Conservation (phyloP, 2,888 invertebrate genomes). For the Eucera pruinosa region DNA sequence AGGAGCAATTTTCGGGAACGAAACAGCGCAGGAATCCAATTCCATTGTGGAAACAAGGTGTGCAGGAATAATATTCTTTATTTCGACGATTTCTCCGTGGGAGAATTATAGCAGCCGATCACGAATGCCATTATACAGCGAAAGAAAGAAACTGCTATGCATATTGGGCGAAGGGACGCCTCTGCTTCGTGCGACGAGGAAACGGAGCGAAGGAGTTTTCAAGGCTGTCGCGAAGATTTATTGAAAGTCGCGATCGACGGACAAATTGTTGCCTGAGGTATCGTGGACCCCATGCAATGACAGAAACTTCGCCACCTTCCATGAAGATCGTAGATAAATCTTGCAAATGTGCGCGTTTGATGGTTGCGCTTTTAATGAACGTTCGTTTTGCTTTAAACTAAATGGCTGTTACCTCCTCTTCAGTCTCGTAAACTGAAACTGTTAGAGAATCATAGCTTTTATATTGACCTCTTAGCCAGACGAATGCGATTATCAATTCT, state of each 20-base stretch:
- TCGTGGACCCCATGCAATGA: conserved; percentile 11
- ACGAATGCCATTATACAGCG: conserved; percentile 42
- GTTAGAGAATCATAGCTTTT: no score
- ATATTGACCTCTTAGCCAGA: no score
- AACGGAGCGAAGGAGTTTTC: conserved; percentile 29
- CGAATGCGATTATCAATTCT: no score
- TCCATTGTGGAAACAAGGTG: neutral
- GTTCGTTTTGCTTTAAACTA: conserved; percentile 5
- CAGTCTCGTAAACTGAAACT: no score
- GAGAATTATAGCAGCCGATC: conserved; percentile 38
- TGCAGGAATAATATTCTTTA: conserved; percentile 17
- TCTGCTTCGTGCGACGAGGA: conserved; percentile 20
- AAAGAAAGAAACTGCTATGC: conserved; percentile 42
- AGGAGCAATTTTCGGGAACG: neutral
- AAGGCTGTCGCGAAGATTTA: conserved; percentile 49
- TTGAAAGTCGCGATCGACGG: conserved; percentile 47
- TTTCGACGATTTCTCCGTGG: conserved; percentile 9
- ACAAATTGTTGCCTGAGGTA: conserved; percentile 45
- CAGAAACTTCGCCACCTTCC: conserved; percentile 33
- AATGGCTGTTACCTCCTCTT: neutral
- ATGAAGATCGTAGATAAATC: conserved; percentile 17
- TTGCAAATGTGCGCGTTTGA: neutral
- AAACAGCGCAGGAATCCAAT: neutral
- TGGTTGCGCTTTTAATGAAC: neutral
- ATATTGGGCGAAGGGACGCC: conserved; percentile 45